These are phyloP conservation scores for Drosophila teissieri DNA, from an alignment of 1,140 invertebrate species.

Conservation along the genomic window DNA sequence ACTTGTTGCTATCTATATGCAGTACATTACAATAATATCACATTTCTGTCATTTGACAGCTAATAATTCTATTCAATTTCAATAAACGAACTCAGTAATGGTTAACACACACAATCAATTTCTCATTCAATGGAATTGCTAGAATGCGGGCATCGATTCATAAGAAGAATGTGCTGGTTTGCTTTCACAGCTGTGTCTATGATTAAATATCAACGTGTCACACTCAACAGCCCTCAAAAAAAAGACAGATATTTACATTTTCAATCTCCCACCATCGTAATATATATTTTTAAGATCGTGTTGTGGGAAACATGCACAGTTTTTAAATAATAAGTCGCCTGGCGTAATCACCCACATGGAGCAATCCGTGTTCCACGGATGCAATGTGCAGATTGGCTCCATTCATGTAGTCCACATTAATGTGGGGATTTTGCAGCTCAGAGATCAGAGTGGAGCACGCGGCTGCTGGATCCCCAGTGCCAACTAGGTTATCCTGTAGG, in stretches of 20 bases:
- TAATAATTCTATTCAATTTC: constrained; percentile 79
- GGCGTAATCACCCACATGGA: constrained; percentile 86
- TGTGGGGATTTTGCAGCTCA: constrained; percentile 87
- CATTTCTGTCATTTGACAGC: constrained; percentile 66
- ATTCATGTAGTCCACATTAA: constrained; percentile 85
- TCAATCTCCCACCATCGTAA: too few species aligned
- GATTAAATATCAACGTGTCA: too few species aligned
- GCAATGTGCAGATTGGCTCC: constrained; percentile 86
- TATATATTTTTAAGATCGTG: too few species aligned
- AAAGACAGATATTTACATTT: too few species aligned
- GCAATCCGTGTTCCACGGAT: constrained; percentile 84
- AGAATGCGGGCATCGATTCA: constrained; percentile 20
- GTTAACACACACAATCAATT: constrained; percentile 41
- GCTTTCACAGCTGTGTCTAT: constrained; percentile 13
- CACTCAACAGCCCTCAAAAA: too few species aligned
- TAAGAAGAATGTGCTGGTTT: not conserved
- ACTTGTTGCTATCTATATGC: constrained; percentile 80
- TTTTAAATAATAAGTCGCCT: not conserved
- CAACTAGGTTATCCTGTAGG: constrained; percentile 11
- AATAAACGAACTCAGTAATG: constrained; percentile 67
- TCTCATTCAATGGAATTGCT: constrained; percentile 2
- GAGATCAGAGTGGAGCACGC: constrained; percentile 86
- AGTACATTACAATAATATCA: constrained; percentile 56
- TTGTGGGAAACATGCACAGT: not conserved
- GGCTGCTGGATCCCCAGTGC: constrained; percentile 87